Base-by-base conservation (phyloP, 2,113 vertebrate species). In the Gnathonemus echidnorhynchus region DNA sequence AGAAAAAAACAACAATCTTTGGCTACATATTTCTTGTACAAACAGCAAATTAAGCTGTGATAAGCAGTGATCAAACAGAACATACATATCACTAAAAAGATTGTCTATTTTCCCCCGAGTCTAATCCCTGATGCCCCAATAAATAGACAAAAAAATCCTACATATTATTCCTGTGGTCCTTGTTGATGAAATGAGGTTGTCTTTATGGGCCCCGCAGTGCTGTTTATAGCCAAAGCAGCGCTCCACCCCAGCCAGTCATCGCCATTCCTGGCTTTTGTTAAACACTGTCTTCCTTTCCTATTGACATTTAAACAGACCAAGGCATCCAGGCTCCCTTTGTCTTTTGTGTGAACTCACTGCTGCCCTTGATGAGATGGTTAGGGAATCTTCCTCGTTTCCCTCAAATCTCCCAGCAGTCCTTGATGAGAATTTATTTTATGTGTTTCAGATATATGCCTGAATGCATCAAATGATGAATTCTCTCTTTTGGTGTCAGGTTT, bases 1-100 rank as follows among this genome's bases (percentile, higher is more conserved):
- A 94, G 88, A 42, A 80, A 77, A 3, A 80, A 80, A 93, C 93
- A 91, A 93, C 90, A 91, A 91, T 96, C 95, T 96, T 96, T 96
- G 96, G 95, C 94, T 92, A 92, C 91, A 93, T 91, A 90, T 93
- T 92, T 93, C 94, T 93, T 93, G 58, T 92, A 90, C 90, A 91
- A 89, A 85, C 58, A 62, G 45, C 17, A 66, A 52, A 52, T 62
- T 46, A 83, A 48, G 45, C 50, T 89, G 50, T 58, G 24, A 48
- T 89, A 70, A 31, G 70, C 88, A 31, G 70, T 74, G 27, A 90
- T 13, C 89, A 13, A 89, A 89, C 88, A 88, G 46, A 52, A 62
- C 77, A 86, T n/a, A 85, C 48, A 66, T n/a, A 31, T 66, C 90
- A 88, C 88, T 91, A 3, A 88, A 90, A 92, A 88, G 92, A 94